These are phyloP conservation scores for Vimba vimba DNA, from an alignment of 2,113 vertebrate genomes.

Conservation along the genomic window DNA sequence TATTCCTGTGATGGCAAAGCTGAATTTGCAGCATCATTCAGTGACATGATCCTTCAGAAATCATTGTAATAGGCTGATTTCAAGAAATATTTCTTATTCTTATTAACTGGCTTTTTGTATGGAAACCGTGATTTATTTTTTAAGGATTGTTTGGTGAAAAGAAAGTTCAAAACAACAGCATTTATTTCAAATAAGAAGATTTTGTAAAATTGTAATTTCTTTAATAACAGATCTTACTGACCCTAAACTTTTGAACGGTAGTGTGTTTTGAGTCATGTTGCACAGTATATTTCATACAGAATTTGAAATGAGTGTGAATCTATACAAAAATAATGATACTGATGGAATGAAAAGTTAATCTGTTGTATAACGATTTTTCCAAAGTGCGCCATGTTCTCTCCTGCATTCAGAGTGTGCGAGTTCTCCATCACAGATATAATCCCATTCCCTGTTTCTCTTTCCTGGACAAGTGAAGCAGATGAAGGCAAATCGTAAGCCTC, in stretches of 20 bases:
- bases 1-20: no score
- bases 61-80: no score
- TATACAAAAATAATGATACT: neutral
- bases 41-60: no score
- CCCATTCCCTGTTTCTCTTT: constrained; percentile 80
- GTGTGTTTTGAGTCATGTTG: neutral
- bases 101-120: neutral
- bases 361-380: constrained; percentile 9
- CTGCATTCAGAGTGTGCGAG: constrained; percentile 83
- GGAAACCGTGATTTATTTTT: neutral
- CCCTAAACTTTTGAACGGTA: neutral
- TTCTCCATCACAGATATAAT: constrained; percentile 82
- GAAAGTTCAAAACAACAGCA: no score
- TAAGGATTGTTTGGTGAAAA: no score
- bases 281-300: neutral
- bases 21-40: no score
- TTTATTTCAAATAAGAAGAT: no score
- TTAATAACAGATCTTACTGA: neutral
- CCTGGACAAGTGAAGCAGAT: constrained; percentile 80
- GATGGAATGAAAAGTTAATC: neutral
- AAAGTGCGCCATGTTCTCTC: constrained; percentile 84
- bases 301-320: neutral
- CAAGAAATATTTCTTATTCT: no score
- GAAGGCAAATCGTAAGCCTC: constrained; percentile 77
- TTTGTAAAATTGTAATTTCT: no score